phyloP scores from a whole-genome alignment of 2,888 invertebrate genomes.

The Macaria notata region DNA sequence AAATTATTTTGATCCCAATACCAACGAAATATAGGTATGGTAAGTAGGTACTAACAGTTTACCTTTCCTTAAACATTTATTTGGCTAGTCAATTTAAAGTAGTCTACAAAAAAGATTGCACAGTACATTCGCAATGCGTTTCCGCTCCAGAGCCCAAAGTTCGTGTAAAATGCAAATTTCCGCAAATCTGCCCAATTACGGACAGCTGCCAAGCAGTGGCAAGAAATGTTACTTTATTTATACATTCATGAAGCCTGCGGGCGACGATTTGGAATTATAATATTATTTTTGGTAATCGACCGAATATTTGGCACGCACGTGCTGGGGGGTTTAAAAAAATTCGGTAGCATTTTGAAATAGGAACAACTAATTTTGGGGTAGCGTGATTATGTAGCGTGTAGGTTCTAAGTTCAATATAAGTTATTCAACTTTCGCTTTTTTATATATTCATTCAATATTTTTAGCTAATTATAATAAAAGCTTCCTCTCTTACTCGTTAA shows the following conservation, averaged over 20 bases:
- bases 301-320: slow-evolving; percentile 16
- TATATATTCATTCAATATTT: too few species aligned
- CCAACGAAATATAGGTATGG: background rate
- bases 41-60: background rate
- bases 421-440: too few species aligned
- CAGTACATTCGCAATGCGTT: slow-evolving; percentile 23
- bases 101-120: slow-evolving; percentile 8
- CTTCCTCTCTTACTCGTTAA: too few species aligned
- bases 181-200: slow-evolving; percentile 59
- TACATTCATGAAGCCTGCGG: slow-evolving; percentile 52
- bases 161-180: slow-evolving; percentile 54
- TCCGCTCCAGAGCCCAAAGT: slow-evolving; percentile 25
- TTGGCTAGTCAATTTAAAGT: background rate
- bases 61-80: background rate
- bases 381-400: slow-evolving; percentile 9
- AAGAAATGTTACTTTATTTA: slow-evolving; percentile 34
- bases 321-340: slow-evolving; percentile 13
- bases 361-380: slow-evolving; percentile 5
- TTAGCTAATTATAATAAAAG: too few species aligned
- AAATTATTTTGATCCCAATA: too few species aligned
- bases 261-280: slow-evolving; percentile 35
- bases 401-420: background rate
- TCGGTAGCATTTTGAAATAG: slow-evolving; percentile 15
- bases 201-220: slow-evolving; percentile 53
- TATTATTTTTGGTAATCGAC: slow-evolving; percentile 14